Evolutionary conservation across 2,888 invertebrate genomes (phyloP).

Genomic region (Chesias legatella): DNA sequence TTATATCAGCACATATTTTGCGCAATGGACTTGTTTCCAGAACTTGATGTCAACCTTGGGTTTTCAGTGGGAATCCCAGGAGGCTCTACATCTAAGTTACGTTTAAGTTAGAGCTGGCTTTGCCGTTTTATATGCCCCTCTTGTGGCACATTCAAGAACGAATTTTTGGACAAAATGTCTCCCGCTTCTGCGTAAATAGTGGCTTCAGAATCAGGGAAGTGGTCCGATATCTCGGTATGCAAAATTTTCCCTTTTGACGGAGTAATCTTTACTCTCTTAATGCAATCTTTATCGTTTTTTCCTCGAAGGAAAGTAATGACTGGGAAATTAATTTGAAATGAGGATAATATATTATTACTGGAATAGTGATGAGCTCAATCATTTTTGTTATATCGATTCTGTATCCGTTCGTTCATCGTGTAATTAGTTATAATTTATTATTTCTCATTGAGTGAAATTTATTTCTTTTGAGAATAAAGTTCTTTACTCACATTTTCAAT

Average conservation of each 20-base stretch:
- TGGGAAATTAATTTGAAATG: too few relatives aligned
- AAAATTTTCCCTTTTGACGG: constrained; percentile 8
- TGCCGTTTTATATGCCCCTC: constrained; percentile 56
- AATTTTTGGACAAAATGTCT: constrained; percentile 46
- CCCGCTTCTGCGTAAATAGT: constrained; percentile 36
- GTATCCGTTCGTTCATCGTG: too few relatives aligned
- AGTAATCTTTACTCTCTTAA: background rate
- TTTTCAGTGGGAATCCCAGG: constrained; percentile 45
- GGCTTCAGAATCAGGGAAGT: constrained; percentile 20
- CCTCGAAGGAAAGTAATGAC: background rate
- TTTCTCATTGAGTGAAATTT: too few relatives aligned
- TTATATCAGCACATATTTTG: constrained; percentile 35
- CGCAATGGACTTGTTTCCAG: constrained; percentile 43
- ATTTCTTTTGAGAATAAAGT: too few relatives aligned
- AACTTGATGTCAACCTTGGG: constrained; percentile 50
- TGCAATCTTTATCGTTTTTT: constrained; percentile 2
- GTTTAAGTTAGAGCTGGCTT: constrained; percentile 59
- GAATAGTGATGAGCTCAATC: too few relatives aligned
- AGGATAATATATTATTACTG: too few relatives aligned
- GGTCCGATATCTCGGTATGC: constrained; percentile 18
- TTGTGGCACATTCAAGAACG: constrained; percentile 47
- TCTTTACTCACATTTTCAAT: too few relatives aligned
- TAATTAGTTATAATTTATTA: too few relatives aligned
- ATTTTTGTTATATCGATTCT: too few relatives aligned
- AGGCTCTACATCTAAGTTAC: constrained; percentile 64